phyloP scores from a whole-genome alignment of 2,113 vertebrate genomes.

The Megatriorchis doriae region DNA sequence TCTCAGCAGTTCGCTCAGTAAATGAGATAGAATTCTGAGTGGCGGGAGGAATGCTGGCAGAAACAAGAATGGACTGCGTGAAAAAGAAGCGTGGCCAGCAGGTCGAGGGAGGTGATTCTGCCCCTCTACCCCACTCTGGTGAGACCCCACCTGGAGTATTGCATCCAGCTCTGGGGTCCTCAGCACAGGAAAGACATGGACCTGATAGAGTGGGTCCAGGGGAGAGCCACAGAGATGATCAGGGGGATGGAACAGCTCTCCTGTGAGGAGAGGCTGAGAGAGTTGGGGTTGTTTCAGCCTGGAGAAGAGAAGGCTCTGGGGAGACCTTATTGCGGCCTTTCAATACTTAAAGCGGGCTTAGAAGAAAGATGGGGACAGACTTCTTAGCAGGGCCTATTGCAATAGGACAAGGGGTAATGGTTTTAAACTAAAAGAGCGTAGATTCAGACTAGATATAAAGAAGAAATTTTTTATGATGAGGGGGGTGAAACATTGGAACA shows the following conservation, averaged over 20 bases:
- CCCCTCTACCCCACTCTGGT: not conserved
- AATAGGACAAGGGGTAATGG: not conserved
- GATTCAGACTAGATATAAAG: not conserved
- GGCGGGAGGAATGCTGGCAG: not conserved
- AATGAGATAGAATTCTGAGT: not conserved
- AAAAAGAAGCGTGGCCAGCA: not conserved
- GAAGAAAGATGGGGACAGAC: too few species aligned
- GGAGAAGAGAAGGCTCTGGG: not conserved
- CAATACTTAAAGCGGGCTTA: not conserved
- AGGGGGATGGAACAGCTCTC: not conserved
- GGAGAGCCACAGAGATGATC: not conserved
- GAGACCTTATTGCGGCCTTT: not conserved
- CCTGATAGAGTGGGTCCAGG: not conserved
- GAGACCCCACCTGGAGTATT: accelerated
- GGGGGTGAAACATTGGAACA: not conserved
- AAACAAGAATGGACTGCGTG: not conserved
- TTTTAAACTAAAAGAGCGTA: not conserved
- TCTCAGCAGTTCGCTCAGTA: not conserved
- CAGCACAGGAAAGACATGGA: not conserved
- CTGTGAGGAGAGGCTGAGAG: not conserved
- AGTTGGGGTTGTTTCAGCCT: not conserved
- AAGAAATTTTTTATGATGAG: not conserved
- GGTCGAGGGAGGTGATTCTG: accelerated
- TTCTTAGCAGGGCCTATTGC: not conserved
- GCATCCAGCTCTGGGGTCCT: not conserved